Conservation (phyloP, 2,888 invertebrate genomes). For the Limnephilus marmoratus region DNA sequence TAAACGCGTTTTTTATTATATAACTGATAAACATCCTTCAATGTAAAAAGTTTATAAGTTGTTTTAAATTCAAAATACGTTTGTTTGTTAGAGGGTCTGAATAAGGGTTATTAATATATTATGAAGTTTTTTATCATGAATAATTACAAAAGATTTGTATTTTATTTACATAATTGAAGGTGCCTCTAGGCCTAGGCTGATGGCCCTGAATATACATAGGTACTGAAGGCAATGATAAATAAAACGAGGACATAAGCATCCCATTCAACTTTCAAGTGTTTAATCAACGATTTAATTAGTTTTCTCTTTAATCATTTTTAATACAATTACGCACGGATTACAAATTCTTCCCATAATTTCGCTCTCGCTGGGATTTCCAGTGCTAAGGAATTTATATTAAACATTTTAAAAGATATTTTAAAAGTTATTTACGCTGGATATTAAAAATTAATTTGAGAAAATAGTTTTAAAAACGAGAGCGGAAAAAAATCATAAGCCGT, state of each 20-base stretch:
- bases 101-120: no score
- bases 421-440: not conserved
- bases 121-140: no score
- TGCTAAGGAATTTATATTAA: not conserved
- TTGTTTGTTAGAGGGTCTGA: no score
- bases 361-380: not conserved
- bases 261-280: not conserved
- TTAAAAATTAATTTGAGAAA: not conserved
- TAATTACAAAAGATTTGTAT: not conserved
- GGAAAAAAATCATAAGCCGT: not conserved
- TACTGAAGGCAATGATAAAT: not conserved
- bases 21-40: no score
- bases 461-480: not conserved
- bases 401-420: not conserved
- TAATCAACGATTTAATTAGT: not conserved
- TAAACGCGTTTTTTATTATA: no score
- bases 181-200: no score
- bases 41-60: no score
- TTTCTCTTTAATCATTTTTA: not conserved
- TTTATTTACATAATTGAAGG: not conserved
- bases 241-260: not conserved
- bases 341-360: not conserved
- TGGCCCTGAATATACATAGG: not conserved
- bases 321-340: not conserved
- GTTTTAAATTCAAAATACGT: no score